Base-by-base conservation (phyloP, 1,140 invertebrate genomes). In the Drosophila mojavensis region DNA sequence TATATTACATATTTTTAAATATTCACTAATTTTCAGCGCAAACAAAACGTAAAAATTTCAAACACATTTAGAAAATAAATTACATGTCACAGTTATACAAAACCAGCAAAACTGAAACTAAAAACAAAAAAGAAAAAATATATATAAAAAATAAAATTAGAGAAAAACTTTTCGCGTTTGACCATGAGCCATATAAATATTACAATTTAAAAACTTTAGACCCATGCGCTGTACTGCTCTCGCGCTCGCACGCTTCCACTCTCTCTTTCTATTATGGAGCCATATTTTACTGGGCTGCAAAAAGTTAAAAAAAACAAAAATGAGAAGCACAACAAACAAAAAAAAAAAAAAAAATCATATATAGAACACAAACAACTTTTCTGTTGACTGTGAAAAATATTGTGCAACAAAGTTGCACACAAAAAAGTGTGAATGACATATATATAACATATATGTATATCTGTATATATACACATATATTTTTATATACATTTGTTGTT, bases 101-200 rank as follows among this genome's bases (percentile, higher is more conserved):
- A 59, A 45, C 17, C 20, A 24, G 20, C 20, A 24, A 24, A 24
- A 24, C 20, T 24, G 20, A 24, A 17, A 17, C 17, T 17, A 17
- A 17, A 17, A 17, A 17, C 17, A 17, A 17, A 30, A 10, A 55
- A 43, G 20, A 41, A n/a, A 41, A 33, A 60, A 7, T 11, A 17
- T 28, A 64, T 24, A 24, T 24, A 64, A 15, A 28, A 47, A 55
- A 41, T n/a, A 33, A 33, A 68, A 24, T 45, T 36, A 60, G 20
- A 45, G 53, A 60, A 79, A 6, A 67, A 67, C 28, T 73, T 79
- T 59, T 61, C 36, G 59, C 59, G 20, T 73, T 60, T 75, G 75
- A 79, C 77, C 77, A 79, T 79, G 75, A 73, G 70, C 75, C 68
- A 79, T 73, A 79, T 78, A 79, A 79, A 78, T 79, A 74, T 79